These are phyloP conservation scores for Acrossocheilus wenchowensis DNA, from an alignment of 2,797 vertebrate species.

Conservation along the genomic window DNA sequence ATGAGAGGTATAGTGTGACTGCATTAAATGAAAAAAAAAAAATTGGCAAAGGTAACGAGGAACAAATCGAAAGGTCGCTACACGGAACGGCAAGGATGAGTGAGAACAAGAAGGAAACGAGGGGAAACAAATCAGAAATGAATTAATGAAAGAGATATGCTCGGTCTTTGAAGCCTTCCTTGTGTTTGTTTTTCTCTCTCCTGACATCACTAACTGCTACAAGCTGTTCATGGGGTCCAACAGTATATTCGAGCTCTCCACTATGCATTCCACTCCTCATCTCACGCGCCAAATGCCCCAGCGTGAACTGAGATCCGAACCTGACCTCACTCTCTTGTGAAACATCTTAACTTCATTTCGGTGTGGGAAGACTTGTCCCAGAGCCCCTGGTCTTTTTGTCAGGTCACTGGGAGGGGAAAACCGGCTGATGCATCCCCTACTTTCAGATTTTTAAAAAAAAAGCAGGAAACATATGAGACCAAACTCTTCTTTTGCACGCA, in stretches of 20 bases:
- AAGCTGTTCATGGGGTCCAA: constrained; percentile 76
- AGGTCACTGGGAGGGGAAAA: constrained; percentile 49
- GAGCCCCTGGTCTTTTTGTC: constrained; percentile 32
- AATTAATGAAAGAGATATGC: constrained; percentile 79
- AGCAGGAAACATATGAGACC: constrained; percentile 23
- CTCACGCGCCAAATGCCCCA: constrained; percentile 71
- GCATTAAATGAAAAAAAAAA: constrained; percentile 1
- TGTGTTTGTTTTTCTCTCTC: constrained; percentile 78
- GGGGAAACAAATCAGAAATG: constrained; percentile 76
- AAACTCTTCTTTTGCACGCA: constrained; percentile 33
- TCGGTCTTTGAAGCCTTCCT: constrained; percentile 77
- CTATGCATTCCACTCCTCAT: constrained; percentile 71
- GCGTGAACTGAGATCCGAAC: constrained; percentile 68
- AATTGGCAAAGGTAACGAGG: constrained; percentile 29
- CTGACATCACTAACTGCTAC: constrained; percentile 84
- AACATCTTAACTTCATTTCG: constrained; percentile 57
- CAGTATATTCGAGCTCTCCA: constrained; percentile 80
- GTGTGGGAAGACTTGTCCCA: constrained; percentile 21
- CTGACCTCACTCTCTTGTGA: constrained; percentile 62
- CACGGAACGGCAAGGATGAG: constrained; percentile 33
- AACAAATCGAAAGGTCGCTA: constrained; percentile 27
- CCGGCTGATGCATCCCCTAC: constrained; percentile 3
- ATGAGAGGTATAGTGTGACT: constrained; percentile 25
- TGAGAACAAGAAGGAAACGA: constrained; percentile 56
- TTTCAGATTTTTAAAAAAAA: constrained; percentile 16